These are phyloP conservation scores for Zygaena filipendulae DNA, from an alignment of 2,888 invertebrate genomes.

Conservation along the genomic window DNA sequence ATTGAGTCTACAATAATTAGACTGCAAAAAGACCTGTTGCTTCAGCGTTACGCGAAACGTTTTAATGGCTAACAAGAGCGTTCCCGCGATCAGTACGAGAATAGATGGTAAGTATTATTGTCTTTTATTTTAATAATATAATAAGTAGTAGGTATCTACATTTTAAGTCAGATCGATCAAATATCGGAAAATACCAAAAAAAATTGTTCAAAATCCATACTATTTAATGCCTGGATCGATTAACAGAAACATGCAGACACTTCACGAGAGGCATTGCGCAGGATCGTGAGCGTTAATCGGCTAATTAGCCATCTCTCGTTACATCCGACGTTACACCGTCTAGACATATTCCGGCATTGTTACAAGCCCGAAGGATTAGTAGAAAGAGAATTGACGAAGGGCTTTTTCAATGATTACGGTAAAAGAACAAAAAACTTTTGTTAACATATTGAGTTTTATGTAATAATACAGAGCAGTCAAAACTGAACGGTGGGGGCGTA, in stretches of 20 bases:
- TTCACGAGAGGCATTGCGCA: no score
- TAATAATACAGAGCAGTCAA: neutral
- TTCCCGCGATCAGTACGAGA: no score
- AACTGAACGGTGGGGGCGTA: conserved; percentile 1
- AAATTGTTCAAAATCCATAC: no score
- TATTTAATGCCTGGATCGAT: no score
- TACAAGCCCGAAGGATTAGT: conserved; percentile 20
- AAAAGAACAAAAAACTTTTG: no score
- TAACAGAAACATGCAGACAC: no score
- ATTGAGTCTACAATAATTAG: conserved; percentile 51
- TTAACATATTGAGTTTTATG: conserved; percentile 5
- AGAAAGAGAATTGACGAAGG: conserved; percentile 7
- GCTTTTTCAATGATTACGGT: conserved; percentile 16
- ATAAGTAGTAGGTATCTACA: no score
- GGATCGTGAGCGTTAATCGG: conserved; percentile 27
- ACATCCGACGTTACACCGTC: conserved; percentile 28
- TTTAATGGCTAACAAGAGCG: no score
- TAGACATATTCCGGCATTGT: conserved; percentile 38
- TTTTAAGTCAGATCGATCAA: no score
- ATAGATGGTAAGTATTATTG: no score
- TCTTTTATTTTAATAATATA: no score
- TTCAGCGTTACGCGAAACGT: conserved; percentile 26
- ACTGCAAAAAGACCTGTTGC: conserved; percentile 53
- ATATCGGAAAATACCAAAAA: no score
- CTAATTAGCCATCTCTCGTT: conserved; percentile 40